Conservation (phyloP, 2,888 invertebrate genomes). For the Luffia ferchaultella region DNA sequence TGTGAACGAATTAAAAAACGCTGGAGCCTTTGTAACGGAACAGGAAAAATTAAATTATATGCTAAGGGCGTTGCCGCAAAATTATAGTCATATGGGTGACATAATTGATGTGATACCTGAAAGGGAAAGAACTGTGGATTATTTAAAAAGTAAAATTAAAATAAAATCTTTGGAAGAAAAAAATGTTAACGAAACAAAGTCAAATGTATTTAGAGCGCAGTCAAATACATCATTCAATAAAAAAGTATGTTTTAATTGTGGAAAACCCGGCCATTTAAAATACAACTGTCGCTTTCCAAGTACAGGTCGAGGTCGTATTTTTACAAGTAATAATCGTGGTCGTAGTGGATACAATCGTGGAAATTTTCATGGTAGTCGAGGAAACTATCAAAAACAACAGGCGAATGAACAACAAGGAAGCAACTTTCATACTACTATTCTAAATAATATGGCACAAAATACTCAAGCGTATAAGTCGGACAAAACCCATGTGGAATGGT, state of each 20-base stretch:
- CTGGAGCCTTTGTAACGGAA: neutral
- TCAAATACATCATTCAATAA: neutral
- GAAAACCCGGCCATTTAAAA: neutral
- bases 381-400: neutral
- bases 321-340: neutral
- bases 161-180: neutral
- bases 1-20: neutral
- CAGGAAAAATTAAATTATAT: constrained; percentile 1
- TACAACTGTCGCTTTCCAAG: neutral
- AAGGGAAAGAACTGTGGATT: neutral
- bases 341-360: neutral
- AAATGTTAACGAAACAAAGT: too few species aligned
- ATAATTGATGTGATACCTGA: neutral
- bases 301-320: neutral
- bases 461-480: neutral
- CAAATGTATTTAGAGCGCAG: too few species aligned
- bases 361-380: neutral
- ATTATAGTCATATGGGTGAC: constrained; percentile 1
- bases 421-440: neutral
- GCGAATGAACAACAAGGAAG: neutral
- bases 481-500: neutral
- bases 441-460: neutral
- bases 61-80: neutral
- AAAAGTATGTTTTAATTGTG: neutral
- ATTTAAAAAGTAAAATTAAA: constrained; percentile 1